Evolutionary conservation across 1,140 invertebrate species (phyloP).

Genomic region (Trialeurodes vaporariorum): DNA sequence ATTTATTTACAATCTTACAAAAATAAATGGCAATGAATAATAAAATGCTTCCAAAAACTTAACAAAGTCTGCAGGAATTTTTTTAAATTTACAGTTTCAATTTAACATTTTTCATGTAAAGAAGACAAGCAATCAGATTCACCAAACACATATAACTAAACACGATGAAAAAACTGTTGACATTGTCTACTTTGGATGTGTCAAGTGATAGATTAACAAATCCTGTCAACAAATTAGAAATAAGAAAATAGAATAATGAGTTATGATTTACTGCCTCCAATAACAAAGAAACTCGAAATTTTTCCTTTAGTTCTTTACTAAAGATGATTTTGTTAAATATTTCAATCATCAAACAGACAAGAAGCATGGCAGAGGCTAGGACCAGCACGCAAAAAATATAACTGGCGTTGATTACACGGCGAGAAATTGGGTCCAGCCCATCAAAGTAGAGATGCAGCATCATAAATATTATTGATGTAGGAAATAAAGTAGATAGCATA

Average conservation of each 20-base stretch:
- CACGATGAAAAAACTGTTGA: slow-evolving; percentile 42
- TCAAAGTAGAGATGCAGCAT: slow-evolving; percentile 37
- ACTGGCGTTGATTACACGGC: slow-evolving; percentile 61
- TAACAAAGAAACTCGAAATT: slow-evolving; percentile 30
- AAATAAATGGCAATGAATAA: slow-evolving; percentile 3
- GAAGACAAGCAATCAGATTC: slow-evolving; percentile 16
- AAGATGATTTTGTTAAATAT: slow-evolving; percentile 12
- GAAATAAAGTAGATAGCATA: slow-evolving; percentile 31
- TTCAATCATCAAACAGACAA: slow-evolving; percentile 20
- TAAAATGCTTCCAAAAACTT: neutral
- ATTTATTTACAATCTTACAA: neutral
- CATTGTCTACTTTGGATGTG: slow-evolving; percentile 41
- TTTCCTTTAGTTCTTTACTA: slow-evolving; percentile 8
- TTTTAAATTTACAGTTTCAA: neutral
- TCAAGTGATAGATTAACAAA: slow-evolving; percentile 55
- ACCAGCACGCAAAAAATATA: slow-evolving; percentile 63
- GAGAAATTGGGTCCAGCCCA: slow-evolving; percentile 41
- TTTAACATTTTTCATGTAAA: slow-evolving; percentile 12
- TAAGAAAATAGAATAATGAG: slow-evolving; percentile 62
- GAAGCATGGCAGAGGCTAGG: slow-evolving; percentile 32
- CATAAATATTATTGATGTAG: slow-evolving; percentile 38
- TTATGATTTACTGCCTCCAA: slow-evolving; percentile 58
- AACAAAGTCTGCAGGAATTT: neutral
- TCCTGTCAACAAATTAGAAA: slow-evolving; percentile 68
- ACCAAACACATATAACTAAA: slow-evolving; percentile 43